Evolutionary conservation across 1,140 invertebrate genomes (phyloP).

Genomic region (Papilio polytes): DNA sequence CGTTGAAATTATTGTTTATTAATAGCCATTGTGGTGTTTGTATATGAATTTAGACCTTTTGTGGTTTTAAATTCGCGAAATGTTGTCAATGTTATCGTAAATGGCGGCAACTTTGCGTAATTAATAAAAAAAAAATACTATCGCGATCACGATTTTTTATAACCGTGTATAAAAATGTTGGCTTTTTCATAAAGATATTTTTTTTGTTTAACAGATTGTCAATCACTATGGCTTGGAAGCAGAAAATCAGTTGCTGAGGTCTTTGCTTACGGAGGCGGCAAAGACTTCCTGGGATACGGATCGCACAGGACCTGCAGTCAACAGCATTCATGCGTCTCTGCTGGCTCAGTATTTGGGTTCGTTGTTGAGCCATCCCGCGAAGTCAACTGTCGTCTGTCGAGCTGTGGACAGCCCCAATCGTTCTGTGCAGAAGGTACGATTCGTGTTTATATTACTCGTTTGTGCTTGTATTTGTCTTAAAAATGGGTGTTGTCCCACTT

Average conservation of each 20-base stretch:
- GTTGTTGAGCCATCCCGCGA: slow-evolving; percentile 75
- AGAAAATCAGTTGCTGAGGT: slow-evolving; percentile 77
- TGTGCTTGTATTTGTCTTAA: neutral
- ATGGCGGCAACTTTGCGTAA: neutral
- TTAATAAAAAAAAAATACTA: neutral
- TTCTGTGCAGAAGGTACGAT: slow-evolving; percentile 72
- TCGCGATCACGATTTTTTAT: neutral
- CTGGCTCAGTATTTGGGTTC: slow-evolving; percentile 70
- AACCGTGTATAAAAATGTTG: neutral
- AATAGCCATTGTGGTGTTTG: neutral
- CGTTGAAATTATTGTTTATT: neutral
- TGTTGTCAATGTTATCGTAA: neutral
- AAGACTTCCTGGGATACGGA: slow-evolving; percentile 74
- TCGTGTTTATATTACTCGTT: neutral
- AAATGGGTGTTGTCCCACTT: neutral
- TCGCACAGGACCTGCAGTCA: slow-evolving; percentile 60
- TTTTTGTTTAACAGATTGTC: slow-evolving; percentile 65
- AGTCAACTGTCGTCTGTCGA: slow-evolving; percentile 77
- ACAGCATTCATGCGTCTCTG: slow-evolving; percentile 69
- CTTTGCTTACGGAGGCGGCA: slow-evolving; percentile 73
- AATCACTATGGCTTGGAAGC: slow-evolving; percentile 78
- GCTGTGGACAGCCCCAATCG: slow-evolving; percentile 73
- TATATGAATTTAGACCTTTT: neutral
- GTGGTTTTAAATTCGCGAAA: neutral
- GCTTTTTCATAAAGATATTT: neutral